Conservation (phyloP, 2,797 vertebrate genomes). For the Fundulus diaphanus region DNA sequence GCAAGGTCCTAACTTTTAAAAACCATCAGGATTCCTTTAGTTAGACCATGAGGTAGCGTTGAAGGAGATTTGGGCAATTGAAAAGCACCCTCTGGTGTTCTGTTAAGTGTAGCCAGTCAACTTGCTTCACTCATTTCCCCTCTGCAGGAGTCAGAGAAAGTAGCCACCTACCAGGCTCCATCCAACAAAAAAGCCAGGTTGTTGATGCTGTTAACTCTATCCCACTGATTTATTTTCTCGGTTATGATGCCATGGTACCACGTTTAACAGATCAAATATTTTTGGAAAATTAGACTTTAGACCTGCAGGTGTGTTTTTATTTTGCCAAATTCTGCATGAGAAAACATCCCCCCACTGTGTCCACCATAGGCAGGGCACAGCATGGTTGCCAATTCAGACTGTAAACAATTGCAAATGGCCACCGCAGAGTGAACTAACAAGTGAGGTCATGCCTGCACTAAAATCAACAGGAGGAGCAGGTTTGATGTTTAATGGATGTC, state of each 20-base stretch:
- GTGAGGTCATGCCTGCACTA: slow-evolving; percentile 22
- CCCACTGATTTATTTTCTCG: slow-evolving; percentile 41
- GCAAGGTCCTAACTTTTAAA: neutral
- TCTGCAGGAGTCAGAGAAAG: slow-evolving; percentile 39
- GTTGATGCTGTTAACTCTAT: slow-evolving; percentile 17
- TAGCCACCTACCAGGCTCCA: slow-evolving; percentile 28
- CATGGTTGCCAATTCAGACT: slow-evolving; percentile 18
- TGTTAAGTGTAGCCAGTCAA: slow-evolving; percentile 17
- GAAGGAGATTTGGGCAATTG: neutral
- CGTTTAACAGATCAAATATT: slow-evolving; percentile 49
- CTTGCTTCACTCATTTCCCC: slow-evolving; percentile 16
- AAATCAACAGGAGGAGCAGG: slow-evolving; percentile 34
- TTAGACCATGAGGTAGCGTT: slow-evolving; percentile 7
- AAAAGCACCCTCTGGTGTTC: slow-evolving; percentile 17
- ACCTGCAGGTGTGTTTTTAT: slow-evolving; percentile 44
- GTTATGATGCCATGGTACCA: slow-evolving; percentile 26
- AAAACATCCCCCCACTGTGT: slow-evolving; percentile 15
- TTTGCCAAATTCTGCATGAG: slow-evolving; percentile 27
- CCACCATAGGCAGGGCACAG: neutral
- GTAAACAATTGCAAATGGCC: slow-evolving; percentile 47
- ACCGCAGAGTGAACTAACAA: slow-evolving; percentile 23
- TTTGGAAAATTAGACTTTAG: slow-evolving; percentile 49
- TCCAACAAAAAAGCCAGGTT: slow-evolving; percentile 17
- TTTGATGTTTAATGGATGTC: slow-evolving; percentile 34
- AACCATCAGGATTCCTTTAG: slow-evolving; percentile 1